phyloP scores from a whole-genome alignment of 2,888 invertebrate genomes.

The Drosophila cracens region DNA sequence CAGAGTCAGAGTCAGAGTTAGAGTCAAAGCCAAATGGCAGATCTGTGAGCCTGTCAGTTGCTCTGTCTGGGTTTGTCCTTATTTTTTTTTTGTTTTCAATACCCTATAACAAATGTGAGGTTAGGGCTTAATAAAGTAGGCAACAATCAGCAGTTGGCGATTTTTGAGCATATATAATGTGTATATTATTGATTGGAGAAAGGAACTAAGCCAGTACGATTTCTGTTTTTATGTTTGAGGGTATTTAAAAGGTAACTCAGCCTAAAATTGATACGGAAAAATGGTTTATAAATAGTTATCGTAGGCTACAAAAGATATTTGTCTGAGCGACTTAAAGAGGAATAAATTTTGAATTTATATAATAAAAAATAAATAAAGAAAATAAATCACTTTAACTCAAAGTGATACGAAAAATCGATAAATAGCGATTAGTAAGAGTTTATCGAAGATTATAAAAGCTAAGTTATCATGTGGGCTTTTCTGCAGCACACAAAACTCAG shows the following conservation, averaged over 20 bases:
- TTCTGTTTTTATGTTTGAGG: not conserved
- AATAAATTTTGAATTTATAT: too few relatives aligned
- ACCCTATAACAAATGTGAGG: not conserved
- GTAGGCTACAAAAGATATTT: too few relatives aligned
- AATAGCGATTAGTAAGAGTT: not conserved
- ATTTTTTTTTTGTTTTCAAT: conserved; percentile 5
- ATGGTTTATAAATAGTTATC: not conserved
- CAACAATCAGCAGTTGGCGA: not conserved
- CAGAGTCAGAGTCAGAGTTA: conserved; percentile 9
- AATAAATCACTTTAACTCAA: too few relatives aligned
- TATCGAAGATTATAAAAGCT: not conserved
- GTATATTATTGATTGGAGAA: not conserved
- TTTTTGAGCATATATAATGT: not conserved
- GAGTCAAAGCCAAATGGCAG: conserved; percentile 26
- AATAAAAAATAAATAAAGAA: too few relatives aligned
- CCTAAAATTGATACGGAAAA: not conserved
- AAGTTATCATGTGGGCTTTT: not conserved
- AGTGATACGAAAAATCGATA: not conserved
- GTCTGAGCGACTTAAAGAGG: not conserved
- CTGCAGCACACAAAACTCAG: not conserved
- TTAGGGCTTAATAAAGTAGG: not conserved
- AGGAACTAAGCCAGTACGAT: not conserved
- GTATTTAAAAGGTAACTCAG: not conserved
- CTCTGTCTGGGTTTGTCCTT: conserved; percentile 47
- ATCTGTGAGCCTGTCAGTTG: conserved; percentile 51